Evolutionary conservation across 2,113 vertebrate species (phyloP).

Genomic region (Syngnathus scovelli): DNA sequence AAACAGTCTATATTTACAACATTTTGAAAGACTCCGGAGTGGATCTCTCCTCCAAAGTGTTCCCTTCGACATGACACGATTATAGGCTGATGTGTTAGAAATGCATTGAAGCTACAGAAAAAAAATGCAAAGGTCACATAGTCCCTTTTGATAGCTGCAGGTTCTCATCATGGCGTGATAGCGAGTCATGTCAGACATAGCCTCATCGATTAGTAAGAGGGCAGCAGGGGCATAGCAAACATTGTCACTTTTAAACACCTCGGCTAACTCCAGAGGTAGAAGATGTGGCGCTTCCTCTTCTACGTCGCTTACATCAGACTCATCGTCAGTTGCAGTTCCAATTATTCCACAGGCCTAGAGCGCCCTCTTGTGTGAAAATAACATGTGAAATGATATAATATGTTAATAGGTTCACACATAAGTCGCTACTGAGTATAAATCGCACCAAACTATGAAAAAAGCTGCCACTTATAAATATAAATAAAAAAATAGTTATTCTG

Average conservation of each 20-base stretch:
- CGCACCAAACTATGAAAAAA: no score
- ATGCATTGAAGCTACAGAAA: neutral
- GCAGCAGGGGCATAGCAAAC: neutral
- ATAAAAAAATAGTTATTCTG: no score
- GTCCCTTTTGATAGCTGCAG: slow-evolving; percentile 1
- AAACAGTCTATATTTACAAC: neutral
- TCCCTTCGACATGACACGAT: neutral
- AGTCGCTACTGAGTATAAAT: no score
- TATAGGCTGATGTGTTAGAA: neutral
- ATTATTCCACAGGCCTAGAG: no score
- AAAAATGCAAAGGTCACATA: neutral
- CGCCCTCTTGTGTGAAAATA: no score
- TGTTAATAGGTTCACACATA: no score
- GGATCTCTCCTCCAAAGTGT: slow-evolving; percentile 4
- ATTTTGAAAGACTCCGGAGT: slow-evolving; percentile 1
- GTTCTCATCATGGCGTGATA: neutral
- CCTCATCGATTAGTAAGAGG: slow-evolving; percentile 13
- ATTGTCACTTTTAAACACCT: neutral
- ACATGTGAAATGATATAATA: no score
- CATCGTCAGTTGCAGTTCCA: no score
- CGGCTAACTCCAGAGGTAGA: no score
- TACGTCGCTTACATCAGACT: no score
- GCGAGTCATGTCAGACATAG: slow-evolving; percentile 22
- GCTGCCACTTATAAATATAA: no score
- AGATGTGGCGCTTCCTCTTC: no score